A percentile compares a stretch with the other conserved stretches of the same genome.
Conservation (phyloP, 2,113 vertebrate species). For the Clarias gariepinus region DNA sequence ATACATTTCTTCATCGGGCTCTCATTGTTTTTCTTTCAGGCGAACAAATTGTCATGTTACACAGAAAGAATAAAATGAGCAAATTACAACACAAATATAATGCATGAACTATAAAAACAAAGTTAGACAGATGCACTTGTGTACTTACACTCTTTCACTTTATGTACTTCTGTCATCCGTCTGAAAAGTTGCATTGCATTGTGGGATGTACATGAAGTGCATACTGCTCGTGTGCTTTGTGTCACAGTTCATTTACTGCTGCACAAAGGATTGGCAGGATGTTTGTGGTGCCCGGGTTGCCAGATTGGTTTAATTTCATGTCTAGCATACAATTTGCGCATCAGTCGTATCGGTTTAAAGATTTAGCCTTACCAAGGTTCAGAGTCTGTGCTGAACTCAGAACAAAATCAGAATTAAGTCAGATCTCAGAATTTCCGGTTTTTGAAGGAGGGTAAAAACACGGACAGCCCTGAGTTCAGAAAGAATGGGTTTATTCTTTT, state of each 20-base stretch:
- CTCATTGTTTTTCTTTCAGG: not conserved
- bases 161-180: not conserved
- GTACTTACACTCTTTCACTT: not conserved
- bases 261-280: not conserved
- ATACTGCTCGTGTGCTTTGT: not conserved
- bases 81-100: not conserved
- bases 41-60: not conserved
- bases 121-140: not conserved
- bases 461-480: not conserved
- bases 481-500: not conserved
- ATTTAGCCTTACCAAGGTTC: not conserved
- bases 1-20: not conserved
- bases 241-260: not conserved
- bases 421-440: not conserved
- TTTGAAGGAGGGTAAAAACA: not conserved
- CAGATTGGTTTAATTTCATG: not conserved
- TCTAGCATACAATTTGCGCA: not conserved
- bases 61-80: not conserved
- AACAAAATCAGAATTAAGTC: not conserved
- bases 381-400: not conserved
- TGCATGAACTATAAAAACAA: not conserved
- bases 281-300: not conserved
- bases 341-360: not conserved
- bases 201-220: not conserved
- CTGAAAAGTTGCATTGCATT: not conserved